Base-by-base conservation (phyloP, 2,888 invertebrate species). In the Drosophila lutescens region DNA sequence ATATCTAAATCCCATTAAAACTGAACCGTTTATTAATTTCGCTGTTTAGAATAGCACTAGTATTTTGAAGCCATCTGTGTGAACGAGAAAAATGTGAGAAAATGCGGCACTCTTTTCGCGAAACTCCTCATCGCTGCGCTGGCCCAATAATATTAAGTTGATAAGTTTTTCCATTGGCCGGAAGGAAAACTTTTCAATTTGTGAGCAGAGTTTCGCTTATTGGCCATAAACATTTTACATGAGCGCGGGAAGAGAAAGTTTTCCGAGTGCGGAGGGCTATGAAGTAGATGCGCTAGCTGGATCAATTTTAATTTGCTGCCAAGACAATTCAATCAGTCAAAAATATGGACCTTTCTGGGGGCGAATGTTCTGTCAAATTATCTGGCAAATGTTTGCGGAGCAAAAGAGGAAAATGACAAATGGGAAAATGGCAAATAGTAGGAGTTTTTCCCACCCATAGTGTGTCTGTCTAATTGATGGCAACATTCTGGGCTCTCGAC, bases 261-360 rank as follows among this genome's bases (percentile, higher is more conserved):
- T 47, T 12, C 12, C 8, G 4, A 34, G 34, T 12, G 10, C 32
- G 3, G 12, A 12, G 17, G 49, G 4, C 34, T 9, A 32, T 38
- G 43, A 13, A 66, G 46, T 32, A 54, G 40, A 43, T 43, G 53
- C 41, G 34, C 46, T 34, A 80, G 77, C 73, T 65, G 63, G 66
- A 73, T 85, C 58, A 56, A 80, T 79, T 76, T 65, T 63, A 79
- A 85, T 78, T 80, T 77, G 69, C 74, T 70, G 61, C 60, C 47
- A 79, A 76, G 76, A 73, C 68, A 79, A 74, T 84, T 78, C 79
- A 77, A 79, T 80, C 78, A 72, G 43, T 41, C 40, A 43, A 50
- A 57, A n/a, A n/a, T 38, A 10, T 38, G n/a, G n/a, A 12, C 23
- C 15, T 17, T 8, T 10, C 34, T 32, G 15, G 10, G 8, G 30